Evolutionary conservation across 2,113 vertebrate genomes (phyloP).

Genomic region (Sinocyclocheilus rhinocerous): DNA sequence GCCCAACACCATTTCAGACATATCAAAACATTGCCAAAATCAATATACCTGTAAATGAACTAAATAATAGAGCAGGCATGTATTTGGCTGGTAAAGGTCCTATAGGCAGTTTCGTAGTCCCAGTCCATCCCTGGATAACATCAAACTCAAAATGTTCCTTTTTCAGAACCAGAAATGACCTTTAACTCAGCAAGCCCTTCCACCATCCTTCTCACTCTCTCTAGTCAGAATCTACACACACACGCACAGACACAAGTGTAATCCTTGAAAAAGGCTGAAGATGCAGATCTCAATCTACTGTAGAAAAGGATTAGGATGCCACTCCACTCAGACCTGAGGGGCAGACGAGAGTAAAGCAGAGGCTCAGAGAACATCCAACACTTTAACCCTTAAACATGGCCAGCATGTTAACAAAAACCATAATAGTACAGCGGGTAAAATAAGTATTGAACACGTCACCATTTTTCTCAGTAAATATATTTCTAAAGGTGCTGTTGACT

Average conservation of each 20-base stretch:
- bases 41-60: not conserved
- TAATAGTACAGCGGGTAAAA: too few species aligned
- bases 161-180: not conserved
- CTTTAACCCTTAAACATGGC: not conserved
- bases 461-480: too few species aligned
- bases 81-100: not conserved
- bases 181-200: not conserved
- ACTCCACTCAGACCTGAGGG: constrained; percentile 7
- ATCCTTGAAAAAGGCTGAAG: constrained; percentile 35
- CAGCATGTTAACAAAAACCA: not conserved
- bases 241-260: constrained; percentile 41
- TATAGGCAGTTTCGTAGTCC: not conserved
- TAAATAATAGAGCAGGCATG: not conserved
- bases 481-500: too few species aligned
- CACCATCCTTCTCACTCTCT: not conserved
- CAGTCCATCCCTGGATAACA: not conserved
- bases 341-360: not conserved
- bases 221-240: not conserved
- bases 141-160: not conserved
- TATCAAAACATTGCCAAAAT: not conserved
- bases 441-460: too few species aligned
- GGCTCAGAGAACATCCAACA: not conserved
- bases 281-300: constrained; percentile 16
- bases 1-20: not conserved
- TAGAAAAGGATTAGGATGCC: constrained; percentile 13